Percentiles rank a stretch among this genome's conserved stretches.
These are phyloP conservation scores for Steatocranus sp. DNA, from an alignment of 2,797 vertebrate genomes.

Conservation along the genomic window DNA sequence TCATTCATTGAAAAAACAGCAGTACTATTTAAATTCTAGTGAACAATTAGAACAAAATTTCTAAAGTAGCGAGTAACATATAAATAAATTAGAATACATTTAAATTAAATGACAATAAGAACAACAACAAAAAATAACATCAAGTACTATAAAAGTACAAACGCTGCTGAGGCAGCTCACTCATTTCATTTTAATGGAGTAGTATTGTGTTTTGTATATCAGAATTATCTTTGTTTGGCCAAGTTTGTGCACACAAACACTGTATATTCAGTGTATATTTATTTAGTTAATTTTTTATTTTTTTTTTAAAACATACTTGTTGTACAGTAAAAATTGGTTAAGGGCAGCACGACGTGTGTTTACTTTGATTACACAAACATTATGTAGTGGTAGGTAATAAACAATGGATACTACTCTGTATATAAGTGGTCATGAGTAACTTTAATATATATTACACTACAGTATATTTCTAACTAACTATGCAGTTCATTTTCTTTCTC, in stretches of 20 bases:
- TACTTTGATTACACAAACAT: background rate
- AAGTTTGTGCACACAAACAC: background rate
- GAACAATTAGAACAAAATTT: conserved; percentile 12
- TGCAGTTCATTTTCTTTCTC: background rate
- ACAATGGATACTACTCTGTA: background rate
- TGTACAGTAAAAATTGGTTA: background rate
- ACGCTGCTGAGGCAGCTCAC: background rate
- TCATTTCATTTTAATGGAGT: background rate
- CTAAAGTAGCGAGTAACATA: background rate
- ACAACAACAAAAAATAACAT: background rate
- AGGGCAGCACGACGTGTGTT: background rate
- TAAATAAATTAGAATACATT: background rate
- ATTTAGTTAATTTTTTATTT: background rate
- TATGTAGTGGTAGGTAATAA: background rate
- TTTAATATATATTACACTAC: background rate
- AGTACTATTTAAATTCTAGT: conserved; percentile 17
- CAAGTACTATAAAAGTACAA: background rate
- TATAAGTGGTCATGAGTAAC: background rate
- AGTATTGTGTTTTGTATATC: background rate
- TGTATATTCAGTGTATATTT: background rate
- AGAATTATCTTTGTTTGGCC: background rate
- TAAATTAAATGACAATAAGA: background rate
- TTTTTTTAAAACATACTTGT: background rate
- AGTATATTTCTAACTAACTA: background rate
- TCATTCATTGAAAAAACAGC: background rate